Evolutionary conservation across 30 jellyfish, hydroid and myxozoan genomes (phyloP).

Genomic region (Kudoa iwatai): DNA sequence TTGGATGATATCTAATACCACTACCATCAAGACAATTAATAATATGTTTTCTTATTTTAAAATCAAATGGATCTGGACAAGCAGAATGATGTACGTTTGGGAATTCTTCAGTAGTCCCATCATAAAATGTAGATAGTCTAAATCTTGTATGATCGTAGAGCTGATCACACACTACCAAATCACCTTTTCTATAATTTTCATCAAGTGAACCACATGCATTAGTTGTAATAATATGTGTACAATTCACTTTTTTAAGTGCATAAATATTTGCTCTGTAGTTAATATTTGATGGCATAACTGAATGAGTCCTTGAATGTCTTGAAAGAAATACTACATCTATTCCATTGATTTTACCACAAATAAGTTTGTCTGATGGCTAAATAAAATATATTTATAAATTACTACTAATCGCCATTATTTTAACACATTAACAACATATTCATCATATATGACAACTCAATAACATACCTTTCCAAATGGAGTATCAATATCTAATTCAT

Average conservation of each 20-base stretch:
- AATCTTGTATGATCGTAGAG: constrained; percentile 26
- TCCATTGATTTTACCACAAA: constrained; percentile 33
- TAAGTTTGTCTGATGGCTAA: constrained; percentile 33
- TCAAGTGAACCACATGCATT: constrained; percentile 74
- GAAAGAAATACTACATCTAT: constrained; percentile 22
- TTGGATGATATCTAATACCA: constrained; percentile 8
- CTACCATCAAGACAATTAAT: constrained; percentile 17
- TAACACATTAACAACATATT: no score
- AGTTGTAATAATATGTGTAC: constrained; percentile 63
- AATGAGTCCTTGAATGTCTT: constrained; percentile 36
- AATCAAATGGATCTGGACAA: background rate
- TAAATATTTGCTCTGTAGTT: constrained; percentile 67
- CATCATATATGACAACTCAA: no score
- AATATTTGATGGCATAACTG: constrained; percentile 28
- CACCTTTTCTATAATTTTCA: constrained; percentile 24
- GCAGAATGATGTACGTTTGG: background rate
- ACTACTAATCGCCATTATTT: constrained; percentile 2
- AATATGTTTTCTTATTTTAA: constrained; percentile 2
- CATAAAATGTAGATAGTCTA: constrained; percentile 33
- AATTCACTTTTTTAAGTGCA: constrained; percentile 44
- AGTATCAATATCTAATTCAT: constrained; percentile 14
- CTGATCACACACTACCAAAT: constrained; percentile 37
- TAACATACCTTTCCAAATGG: constrained; percentile 25
- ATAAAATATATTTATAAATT: background rate
- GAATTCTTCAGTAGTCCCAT: constrained; percentile 12